Conservation (phyloP, 2,113 vertebrate species). For the Chaenogobius annularis region DNA sequence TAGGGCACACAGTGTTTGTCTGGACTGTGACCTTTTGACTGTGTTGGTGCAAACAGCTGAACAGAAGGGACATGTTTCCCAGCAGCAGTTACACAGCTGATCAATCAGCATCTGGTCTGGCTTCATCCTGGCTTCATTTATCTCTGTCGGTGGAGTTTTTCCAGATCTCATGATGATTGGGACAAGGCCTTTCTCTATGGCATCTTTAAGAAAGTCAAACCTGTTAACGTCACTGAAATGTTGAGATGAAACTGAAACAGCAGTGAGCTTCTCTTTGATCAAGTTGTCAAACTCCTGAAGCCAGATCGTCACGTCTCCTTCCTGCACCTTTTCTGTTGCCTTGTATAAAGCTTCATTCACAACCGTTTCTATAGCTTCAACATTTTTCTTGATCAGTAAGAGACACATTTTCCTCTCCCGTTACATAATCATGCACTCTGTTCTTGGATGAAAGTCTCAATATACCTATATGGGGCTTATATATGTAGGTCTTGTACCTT, state of each 20-base stretch:
- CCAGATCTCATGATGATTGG: fast-evolving
- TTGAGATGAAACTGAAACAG: constrained; percentile 5
- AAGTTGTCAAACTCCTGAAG: constrained; percentile 14
- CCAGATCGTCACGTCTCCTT: constrained; percentile 32
- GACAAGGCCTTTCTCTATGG: not conserved
- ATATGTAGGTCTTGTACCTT: constrained; percentile 64
- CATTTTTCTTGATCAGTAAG: constrained; percentile 16
- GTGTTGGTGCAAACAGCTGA: constrained; percentile 61
- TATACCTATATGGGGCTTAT: constrained; percentile 7
- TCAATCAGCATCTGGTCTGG: constrained; percentile 49
- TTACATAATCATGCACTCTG: constrained; percentile 47
- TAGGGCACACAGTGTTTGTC: constrained; percentile 41
- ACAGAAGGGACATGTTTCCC: constrained; percentile 69
- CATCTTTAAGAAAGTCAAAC: constrained; percentile 48
- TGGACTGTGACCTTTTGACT: constrained; percentile 27
- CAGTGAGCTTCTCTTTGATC: constrained; percentile 2
- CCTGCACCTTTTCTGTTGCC: constrained; percentile 20
- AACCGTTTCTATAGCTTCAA: not conserved
- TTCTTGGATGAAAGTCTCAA: constrained; percentile 51
- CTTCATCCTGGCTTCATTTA: not conserved
- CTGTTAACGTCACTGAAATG: constrained; percentile 19
- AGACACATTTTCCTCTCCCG: not conserved
- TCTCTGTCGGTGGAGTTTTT: not conserved
- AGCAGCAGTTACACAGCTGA: constrained; percentile 63
- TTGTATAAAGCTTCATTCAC: constrained; percentile 38